A percentile compares a stretch with the other conserved stretches of the same genome.
Evolutionary conservation across 2,113 vertebrate genomes (phyloP).

Genomic region (Scytalopus superciliaris): DNA sequence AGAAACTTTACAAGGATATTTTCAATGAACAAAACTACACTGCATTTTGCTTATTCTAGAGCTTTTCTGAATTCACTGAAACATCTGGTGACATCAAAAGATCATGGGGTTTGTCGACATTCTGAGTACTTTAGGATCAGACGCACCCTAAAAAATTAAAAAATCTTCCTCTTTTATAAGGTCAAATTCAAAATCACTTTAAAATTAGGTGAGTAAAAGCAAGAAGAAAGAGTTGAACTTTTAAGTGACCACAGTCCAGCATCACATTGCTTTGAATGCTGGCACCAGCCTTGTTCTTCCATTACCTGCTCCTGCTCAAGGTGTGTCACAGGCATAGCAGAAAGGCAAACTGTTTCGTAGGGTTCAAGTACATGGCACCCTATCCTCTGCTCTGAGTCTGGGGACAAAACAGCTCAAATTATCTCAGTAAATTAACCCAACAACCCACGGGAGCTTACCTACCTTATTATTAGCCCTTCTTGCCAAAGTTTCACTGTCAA

Average conservation of each 20-base stretch:
- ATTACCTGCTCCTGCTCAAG: fast-evolving
- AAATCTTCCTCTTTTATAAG: neutral
- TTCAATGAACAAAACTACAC: neutral
- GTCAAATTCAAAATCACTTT: neutral
- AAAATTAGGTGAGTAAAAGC: neutral
- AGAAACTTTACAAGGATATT: neutral
- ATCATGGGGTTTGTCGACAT: neutral
- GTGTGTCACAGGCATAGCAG: fast-evolving
- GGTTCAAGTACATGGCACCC: neutral
- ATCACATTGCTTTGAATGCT: neutral
- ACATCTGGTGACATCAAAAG: neutral
- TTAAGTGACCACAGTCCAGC: neutral
- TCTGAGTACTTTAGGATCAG: neutral
- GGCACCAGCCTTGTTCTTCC: too few relatives aligned
- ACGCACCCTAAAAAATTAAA: neutral
- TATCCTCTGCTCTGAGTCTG: neutral
- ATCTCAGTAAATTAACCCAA: neutral
- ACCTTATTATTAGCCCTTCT: neutral
- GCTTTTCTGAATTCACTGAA: neutral
- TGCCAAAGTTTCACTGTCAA: neutral
- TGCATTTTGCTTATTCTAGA: neutral
- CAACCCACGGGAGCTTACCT: neutral
- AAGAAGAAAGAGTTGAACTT: neutral
- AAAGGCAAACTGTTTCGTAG: neutral
- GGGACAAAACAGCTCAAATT: neutral